Evolutionary conservation across 1,140 invertebrate genomes (phyloP).

Genomic region (Sitophilus oryzae): DNA sequence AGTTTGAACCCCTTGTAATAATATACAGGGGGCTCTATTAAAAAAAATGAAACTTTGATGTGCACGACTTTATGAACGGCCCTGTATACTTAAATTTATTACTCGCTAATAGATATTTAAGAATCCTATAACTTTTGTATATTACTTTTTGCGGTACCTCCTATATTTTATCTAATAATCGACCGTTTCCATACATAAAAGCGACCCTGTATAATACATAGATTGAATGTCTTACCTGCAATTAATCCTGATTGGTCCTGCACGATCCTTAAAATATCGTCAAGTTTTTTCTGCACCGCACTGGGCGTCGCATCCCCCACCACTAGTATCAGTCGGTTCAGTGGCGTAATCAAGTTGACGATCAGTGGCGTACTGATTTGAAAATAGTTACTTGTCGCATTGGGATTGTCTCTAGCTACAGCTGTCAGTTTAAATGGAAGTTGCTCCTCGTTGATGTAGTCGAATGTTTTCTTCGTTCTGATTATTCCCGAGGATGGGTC

Average conservation of each 20-base stretch:
- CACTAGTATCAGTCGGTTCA: slow-evolving; percentile 70
- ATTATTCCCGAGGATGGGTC: slow-evolving; percentile 68
- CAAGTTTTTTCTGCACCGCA: slow-evolving; percentile 57
- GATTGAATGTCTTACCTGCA: slow-evolving; percentile 28
- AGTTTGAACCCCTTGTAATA: no score
- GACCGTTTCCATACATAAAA: no score
- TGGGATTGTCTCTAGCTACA: slow-evolving; percentile 69
- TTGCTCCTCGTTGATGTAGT: slow-evolving; percentile 54
- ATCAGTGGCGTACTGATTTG: slow-evolving; percentile 50
- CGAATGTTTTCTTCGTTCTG: slow-evolving; percentile 64
- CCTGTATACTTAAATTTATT: no score
- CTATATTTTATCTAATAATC: no score
- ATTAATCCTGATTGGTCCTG: slow-evolving; percentile 69
- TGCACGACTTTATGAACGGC: no score
- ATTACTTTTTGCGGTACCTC: no score
- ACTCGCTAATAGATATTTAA: no score
- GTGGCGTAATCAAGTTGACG: slow-evolving; percentile 59
- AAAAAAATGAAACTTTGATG: no score
- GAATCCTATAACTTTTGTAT: no score
- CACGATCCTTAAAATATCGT: slow-evolving; percentile 60
- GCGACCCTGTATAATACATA: not conserved
- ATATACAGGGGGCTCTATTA: no score
- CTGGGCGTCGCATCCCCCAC: slow-evolving; percentile 70
- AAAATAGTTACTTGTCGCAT: slow-evolving; percentile 53
- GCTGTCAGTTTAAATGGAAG: slow-evolving; percentile 71